These are phyloP conservation scores for Eutrigla gurnardus DNA, from an alignment of 2,797 vertebrate species.

Conservation along the genomic window DNA sequence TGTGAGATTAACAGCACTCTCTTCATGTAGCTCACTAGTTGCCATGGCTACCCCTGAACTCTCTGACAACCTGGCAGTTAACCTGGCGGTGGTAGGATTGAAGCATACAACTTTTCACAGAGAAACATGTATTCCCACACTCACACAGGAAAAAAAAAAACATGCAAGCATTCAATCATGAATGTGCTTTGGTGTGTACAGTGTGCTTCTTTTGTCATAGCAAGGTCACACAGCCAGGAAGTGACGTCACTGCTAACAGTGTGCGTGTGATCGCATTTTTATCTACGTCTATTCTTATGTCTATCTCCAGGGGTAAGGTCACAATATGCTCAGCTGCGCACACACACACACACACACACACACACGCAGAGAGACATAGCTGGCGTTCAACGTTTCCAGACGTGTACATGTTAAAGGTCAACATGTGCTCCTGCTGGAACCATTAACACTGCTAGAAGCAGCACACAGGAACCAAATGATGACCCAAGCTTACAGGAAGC, in stretches of 20 bases:
- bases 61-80: neutral
- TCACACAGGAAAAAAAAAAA: neutral
- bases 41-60: constrained; percentile 10
- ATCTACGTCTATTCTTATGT: constrained; percentile 47
- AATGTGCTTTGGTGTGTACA: neutral
- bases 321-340: neutral
- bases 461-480: constrained; percentile 3
- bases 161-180: neutral
- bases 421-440: constrained; percentile 55
- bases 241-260: constrained; percentile 28
- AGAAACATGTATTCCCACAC: constrained; percentile 21
- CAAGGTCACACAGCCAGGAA: constrained; percentile 55
- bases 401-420: constrained; percentile 64
- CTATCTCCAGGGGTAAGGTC: constrained; percentile 34
- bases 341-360: constrained; percentile 10
- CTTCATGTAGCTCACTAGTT: neutral
- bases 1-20: neutral
- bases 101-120: neutral
- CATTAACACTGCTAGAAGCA: constrained; percentile 47
- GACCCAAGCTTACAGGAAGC: constrained; percentile 18
- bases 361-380: neutral
- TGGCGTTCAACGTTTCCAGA: constrained; percentile 53
- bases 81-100: neutral
- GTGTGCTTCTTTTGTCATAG: constrained; percentile 7
- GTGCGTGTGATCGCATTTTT: constrained; percentile 35